Base-by-base conservation (phyloP, 2,113 vertebrate species). In the Brachionichthys hirsutus region DNA sequence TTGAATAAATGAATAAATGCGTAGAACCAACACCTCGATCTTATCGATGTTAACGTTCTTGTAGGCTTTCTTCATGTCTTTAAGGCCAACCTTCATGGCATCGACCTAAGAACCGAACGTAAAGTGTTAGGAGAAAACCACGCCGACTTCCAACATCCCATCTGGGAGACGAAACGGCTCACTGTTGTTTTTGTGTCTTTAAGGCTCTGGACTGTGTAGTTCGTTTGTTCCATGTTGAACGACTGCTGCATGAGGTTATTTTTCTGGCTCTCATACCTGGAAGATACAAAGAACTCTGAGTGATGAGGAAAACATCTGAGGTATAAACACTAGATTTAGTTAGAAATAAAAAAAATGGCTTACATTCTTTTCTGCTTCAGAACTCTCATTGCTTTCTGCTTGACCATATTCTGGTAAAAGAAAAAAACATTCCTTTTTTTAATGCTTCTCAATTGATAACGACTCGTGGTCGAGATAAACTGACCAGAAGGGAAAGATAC, bases 121-220 rank as follows among this genome's bases (percentile, higher is more conserved):
- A 10, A 14, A 17, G 50, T 0, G 1, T 78, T 56, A 77, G 36
- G 12, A 72, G 1, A 17, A 49, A 56, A 57, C 0, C 9, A 1
- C 2, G 15, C 30, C 49, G 54, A 10, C 6, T 41, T 16, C 1
- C 13, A 3, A 8, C 9, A 11, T 1, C n/a, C 4, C 15, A 12
- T 35, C 11, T 2, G 4, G 13, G 6, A 8, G 2, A 40, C 12
- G n/a, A 1, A 24, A 18, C 6, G 3, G 0, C 22, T 42, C 10
- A 99, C 97, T 74, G 97, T 99, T 61, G 97, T 98, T 91, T 98
- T 99, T 73, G 97, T 99, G 85, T 99, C 97, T 89, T 99, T 97
- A 54, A 99, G 81, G 10, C 91, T 89, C 79, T 98, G 96, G 74
- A 99, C 97, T n/a, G 97, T 95, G 70, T 99, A 99, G 88, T 99